These are phyloP conservation scores for Eurystomus glaucurus DNA, from an alignment of 2,797 vertebrate genomes.

Conservation along the genomic window DNA sequence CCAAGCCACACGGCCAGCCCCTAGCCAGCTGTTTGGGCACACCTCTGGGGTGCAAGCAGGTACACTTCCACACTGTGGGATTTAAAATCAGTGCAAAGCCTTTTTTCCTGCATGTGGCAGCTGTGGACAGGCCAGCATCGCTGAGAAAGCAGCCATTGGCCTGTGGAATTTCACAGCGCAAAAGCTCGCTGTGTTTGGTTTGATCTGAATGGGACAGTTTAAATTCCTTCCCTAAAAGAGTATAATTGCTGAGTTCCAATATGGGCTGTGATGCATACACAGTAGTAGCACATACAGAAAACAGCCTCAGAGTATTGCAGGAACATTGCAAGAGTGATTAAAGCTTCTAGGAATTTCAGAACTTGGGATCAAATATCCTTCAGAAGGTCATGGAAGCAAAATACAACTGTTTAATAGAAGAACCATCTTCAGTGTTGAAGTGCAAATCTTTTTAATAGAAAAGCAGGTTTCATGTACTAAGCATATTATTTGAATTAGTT, in stretches of 20 bases:
- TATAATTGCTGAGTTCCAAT: not conserved
- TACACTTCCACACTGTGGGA: accelerated
- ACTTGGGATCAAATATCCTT: not conserved
- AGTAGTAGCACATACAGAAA: not conserved
- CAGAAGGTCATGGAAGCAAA: not conserved
- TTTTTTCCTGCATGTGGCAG: not conserved
- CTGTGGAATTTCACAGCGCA: not conserved
- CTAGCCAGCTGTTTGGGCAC: not conserved
- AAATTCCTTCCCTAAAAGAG: not conserved
- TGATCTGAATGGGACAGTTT: not conserved
- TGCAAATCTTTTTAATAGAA: not conserved
- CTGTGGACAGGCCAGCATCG: not conserved
- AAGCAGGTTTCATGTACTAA: not conserved
- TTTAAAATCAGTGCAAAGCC: not conserved
- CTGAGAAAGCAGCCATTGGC: not conserved
- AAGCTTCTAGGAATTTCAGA: not conserved
- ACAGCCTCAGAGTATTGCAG: not conserved
- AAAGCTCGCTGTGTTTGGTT: not conserved
- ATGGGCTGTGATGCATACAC: not conserved
- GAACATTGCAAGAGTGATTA: not conserved
- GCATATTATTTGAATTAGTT: not conserved
- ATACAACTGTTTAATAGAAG: not conserved
- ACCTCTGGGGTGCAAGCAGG: not conserved
- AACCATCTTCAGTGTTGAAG: not conserved
- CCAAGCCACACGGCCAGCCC: accelerated